These are phyloP conservation scores for Leucosticte australis DNA, from an alignment of 2,113 vertebrate species.

Conservation along the genomic window DNA sequence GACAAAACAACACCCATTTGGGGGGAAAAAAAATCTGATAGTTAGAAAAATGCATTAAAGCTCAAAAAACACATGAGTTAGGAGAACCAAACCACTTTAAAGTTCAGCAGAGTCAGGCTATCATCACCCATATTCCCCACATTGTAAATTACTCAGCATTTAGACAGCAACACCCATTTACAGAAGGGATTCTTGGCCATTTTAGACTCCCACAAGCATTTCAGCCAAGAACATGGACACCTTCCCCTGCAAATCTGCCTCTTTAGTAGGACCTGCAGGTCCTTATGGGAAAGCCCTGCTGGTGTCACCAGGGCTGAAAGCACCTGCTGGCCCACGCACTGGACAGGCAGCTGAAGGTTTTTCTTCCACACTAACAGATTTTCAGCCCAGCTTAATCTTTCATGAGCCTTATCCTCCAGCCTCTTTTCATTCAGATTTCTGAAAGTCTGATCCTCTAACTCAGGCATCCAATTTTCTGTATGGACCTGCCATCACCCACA, in stretches of 20 bases:
- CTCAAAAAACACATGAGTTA: not conserved
- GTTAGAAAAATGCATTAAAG: not conserved
- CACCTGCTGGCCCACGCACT: accelerated
- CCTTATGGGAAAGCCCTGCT: not conserved
- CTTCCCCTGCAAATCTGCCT: not conserved
- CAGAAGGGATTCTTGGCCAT: accelerated
- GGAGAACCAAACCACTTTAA: not conserved
- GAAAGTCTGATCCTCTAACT: not conserved
- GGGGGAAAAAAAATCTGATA: accelerated
- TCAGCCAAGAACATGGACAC: accelerated
- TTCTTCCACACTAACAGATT: not conserved
- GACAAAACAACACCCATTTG: not conserved
- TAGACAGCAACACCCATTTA: not conserved
- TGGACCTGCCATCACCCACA: not conserved
- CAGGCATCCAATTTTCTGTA: not conserved
- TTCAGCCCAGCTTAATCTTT: slow-evolving; percentile 15
- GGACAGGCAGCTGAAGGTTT: not conserved
- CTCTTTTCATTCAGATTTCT: not conserved
- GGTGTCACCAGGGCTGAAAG: not conserved
- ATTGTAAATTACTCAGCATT: not conserved
- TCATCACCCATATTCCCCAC: not conserved
- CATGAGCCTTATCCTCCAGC: not conserved
- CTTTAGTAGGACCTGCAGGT: accelerated
- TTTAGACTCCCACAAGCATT: not conserved
- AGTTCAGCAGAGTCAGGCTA: not conserved